Conservation (phyloP, 2,113 vertebrate genomes). For the Pelobates fuscus region DNA sequence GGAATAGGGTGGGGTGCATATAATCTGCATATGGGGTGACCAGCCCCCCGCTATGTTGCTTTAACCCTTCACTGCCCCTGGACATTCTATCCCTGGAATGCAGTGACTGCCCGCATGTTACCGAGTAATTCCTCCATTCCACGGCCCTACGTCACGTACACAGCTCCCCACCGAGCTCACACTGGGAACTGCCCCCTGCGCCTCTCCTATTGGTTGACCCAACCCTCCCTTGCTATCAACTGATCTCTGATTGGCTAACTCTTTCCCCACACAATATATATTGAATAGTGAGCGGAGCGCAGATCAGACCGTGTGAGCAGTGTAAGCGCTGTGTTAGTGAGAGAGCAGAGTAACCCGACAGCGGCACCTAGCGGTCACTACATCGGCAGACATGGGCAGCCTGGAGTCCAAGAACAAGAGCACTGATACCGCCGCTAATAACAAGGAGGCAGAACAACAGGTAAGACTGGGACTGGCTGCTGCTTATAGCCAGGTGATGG, state of each 20-base stretch:
- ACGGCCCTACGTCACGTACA: background rate
- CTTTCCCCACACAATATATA: background rate
- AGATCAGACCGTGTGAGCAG: no score
- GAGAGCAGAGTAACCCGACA: no score
- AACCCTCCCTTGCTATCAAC: background rate
- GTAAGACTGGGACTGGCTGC: constrained; percentile 21
- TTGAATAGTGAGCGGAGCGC: no score
- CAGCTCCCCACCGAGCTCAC: background rate
- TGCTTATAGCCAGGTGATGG: no score
- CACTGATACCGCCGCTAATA: background rate
- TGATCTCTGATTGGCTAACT: background rate
- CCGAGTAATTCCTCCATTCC: background rate
- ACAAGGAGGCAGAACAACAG: constrained; percentile 21
- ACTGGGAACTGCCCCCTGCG: no score
- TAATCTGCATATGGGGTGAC: no score
- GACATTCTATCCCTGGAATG: no score
- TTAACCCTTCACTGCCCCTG: no score
- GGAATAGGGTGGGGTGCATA: no score
- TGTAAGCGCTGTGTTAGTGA: no score
- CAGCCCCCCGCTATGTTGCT: no score
- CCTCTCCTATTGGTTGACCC: background rate
- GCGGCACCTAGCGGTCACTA: no score
- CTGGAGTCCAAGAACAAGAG: constrained; percentile 26
- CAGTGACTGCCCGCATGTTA: background rate
- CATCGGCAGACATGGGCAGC: constrained; percentile 23